phyloP scores from a whole-genome alignment of 2,888 invertebrate species.

The Drosophila siamana region DNA sequence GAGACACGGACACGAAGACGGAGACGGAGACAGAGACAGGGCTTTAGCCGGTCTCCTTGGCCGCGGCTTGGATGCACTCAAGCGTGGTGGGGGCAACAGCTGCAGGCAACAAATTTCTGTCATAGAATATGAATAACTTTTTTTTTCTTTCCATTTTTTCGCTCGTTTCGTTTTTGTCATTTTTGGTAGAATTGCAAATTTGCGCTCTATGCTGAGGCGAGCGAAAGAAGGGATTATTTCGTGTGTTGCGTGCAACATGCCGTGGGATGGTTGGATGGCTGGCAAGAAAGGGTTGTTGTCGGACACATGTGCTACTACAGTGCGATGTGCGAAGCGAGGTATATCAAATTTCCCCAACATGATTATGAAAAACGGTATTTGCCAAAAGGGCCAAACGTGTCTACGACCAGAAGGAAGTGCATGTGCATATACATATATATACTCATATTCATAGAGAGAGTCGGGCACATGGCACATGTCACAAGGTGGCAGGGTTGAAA shows the following conservation, averaged over 20 bases:
- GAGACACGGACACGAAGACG: constrained; percentile 3
- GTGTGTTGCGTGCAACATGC: constrained; percentile 34
- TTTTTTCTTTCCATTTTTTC: constrained; percentile 4
- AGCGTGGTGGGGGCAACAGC: constrained; percentile 58
- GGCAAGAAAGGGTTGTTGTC: constrained; percentile 53
- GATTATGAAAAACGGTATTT: constrained; percentile 62
- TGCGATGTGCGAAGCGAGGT: constrained; percentile 31
- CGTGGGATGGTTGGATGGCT: constrained; percentile 10
- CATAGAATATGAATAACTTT: constrained; percentile 45
- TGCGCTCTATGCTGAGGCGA: constrained; percentile 24
- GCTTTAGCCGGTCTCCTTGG: constrained; percentile 13
- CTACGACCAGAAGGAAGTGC: constrained; percentile 30
- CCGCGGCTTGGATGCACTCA: constrained; percentile 40
- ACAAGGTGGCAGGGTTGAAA: constrained; percentile 54
- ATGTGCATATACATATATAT: constrained; percentile 16
- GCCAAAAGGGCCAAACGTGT: constrained; percentile 34
- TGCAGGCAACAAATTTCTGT: constrained; percentile 58
- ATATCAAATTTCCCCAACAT: constrained; percentile 72
- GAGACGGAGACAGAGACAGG: neutral
- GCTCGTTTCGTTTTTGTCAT: constrained; percentile 10
- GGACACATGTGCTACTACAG: constrained; percentile 44
- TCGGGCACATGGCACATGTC: constrained; percentile 43
- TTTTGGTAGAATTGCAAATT: constrained; percentile 51
- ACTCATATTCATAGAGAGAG: constrained; percentile 13
- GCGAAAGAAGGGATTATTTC: constrained; percentile 60